Evolutionary conservation across 1,140 invertebrate species (phyloP), one percentile per base, ranked within the genome.

Genomic region (Apis mellifera): DNA sequence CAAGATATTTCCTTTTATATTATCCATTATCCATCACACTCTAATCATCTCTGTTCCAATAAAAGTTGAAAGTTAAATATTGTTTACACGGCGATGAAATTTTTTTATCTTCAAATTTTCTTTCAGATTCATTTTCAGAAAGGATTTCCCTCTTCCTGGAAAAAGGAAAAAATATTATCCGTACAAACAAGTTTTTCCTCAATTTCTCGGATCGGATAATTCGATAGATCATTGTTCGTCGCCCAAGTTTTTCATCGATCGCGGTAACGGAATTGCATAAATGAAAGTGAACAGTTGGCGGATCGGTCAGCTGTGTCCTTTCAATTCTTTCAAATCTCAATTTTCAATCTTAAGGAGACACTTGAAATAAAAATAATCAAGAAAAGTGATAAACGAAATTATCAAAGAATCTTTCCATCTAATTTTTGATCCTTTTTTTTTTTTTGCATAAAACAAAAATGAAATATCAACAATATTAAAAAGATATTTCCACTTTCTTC

Each of bases 221-320:
- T 7, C 21, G 42, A n/a, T 12, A 13, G 59, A 50, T 65, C 69
- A 66, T 68, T 82, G 72, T 69, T 52, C 55, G 42, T 52, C 19
- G n/a, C 48, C 17, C 4, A 11, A 50, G 50, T 78, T 83, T 83
- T 83, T n/a, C 17, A 15, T 62, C 17, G 75, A 21, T 15, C 48
- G 72, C 42, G 60, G 69, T 23, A 65, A 48, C 69, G 52, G 66
- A 75, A 48, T 85, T 82, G 83, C 82, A 84, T 86, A 86, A 88
- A 86, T 65, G 79, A 86, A 89, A 86, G 78, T 75, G 84, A 75
- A 59, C 69, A 78, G 89, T 81, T 85, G 82, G 88, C 88, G 90
- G 90, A 92, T 91, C 89, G 84, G 65, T 59, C 81, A 81, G 82
- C 88, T 85, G 90, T 87, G 79, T 87, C 86, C 82, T 60, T 70